phyloP scores from a whole-genome alignment of 1,140 invertebrate genomes.

The Drosophila tani region DNA sequence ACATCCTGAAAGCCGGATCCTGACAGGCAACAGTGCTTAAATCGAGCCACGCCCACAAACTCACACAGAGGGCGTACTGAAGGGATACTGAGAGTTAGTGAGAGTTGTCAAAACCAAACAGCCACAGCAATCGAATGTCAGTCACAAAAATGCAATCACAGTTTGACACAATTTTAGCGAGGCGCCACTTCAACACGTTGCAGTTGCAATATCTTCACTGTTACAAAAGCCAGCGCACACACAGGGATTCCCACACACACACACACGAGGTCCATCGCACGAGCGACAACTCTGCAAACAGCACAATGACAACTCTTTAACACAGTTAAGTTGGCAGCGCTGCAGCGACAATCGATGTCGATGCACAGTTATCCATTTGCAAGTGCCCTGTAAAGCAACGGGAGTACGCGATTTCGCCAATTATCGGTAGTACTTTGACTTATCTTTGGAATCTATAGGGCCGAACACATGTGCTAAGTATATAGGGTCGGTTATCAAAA shows the following conservation, averaged over 20 bases:
- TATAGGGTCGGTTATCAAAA: not conserved
- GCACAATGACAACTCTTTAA: slow-evolving; percentile 81
- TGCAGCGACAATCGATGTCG: slow-evolving; percentile 51
- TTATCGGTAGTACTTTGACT: not conserved
- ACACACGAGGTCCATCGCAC: slow-evolving; percentile 48
- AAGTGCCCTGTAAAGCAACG: slow-evolving; percentile 19
- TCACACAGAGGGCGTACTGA: not conserved
- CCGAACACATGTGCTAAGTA: not conserved
- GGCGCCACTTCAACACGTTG: slow-evolving; percentile 82
- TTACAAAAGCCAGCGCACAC: slow-evolving; percentile 37
- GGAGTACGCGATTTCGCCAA: not conserved
- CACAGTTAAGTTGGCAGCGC: slow-evolving; percentile 71
- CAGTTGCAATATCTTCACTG: slow-evolving; percentile 78
- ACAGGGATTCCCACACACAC: not conserved
- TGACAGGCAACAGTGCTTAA: slow-evolving; percentile 47
- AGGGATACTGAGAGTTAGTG: slow-evolving; percentile 12
- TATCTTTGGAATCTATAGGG: not conserved
- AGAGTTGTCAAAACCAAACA: slow-evolving; percentile 58
- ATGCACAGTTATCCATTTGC: slow-evolving; percentile 37
- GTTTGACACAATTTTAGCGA: slow-evolving; percentile 80
- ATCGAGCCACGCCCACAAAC: slow-evolving; percentile 32
- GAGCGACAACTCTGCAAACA: slow-evolving; percentile 77
- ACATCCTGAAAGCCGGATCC: not conserved
- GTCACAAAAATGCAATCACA: slow-evolving; percentile 82
- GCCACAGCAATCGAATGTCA: slow-evolving; percentile 78